Evolutionary conservation across 2,113 vertebrate species (phyloP).

Genomic region (Dicaeum eximium): DNA sequence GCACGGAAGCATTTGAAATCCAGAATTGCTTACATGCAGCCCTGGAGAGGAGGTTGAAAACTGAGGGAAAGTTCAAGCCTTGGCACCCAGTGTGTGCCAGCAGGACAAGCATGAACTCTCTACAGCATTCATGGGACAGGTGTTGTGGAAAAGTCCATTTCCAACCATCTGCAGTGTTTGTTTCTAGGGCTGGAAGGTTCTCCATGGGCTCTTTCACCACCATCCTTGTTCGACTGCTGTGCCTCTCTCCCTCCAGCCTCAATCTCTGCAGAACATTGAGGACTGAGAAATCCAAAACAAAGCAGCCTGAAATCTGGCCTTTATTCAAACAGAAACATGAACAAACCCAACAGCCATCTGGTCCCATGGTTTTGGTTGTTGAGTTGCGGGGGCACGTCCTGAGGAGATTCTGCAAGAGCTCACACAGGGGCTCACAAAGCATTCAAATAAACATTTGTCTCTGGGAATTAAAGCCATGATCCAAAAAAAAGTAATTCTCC

Average conservation of each 20-base stretch:
- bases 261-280: not conserved
- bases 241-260: not conserved
- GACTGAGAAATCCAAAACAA: not conserved
- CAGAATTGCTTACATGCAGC: not conserved
- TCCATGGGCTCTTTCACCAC: not conserved
- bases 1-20: not conserved
- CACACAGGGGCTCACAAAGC: not conserved
- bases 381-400: not conserved
- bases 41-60: not conserved
- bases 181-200: not conserved
- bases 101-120: not conserved
- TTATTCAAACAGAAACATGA: not conserved
- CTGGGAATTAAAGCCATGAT: not conserved
- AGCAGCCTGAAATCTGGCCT: not conserved
- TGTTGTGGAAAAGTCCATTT: not conserved
- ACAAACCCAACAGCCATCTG: not conserved
- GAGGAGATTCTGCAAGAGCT: not conserved
- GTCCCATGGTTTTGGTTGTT: not conserved
- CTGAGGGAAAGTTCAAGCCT: not conserved
- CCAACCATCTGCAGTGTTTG: not conserved
- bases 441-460: not conserved
- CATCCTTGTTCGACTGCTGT: accelerated
- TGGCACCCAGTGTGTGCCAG: not conserved
- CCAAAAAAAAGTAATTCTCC: not conserved
- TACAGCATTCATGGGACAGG: not conserved